These are phyloP conservation scores for Hippocampus kuda DNA, from an alignment of 2,797 vertebrate species.

Conservation along the genomic window DNA sequence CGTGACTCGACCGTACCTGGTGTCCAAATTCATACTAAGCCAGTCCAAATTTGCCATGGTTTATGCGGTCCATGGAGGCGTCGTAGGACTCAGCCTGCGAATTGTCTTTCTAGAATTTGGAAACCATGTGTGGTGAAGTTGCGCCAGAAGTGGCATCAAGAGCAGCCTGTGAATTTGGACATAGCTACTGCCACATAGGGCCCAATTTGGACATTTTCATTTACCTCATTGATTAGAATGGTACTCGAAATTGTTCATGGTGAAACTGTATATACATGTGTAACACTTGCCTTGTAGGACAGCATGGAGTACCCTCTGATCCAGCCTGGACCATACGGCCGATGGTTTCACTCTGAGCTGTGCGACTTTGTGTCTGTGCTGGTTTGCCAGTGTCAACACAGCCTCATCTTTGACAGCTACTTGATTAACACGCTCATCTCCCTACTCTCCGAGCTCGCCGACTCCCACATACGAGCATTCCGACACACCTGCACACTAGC, in stretches of 20 bases:
- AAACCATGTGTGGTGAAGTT: no score
- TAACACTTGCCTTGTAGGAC: slow-evolving; percentile 55
- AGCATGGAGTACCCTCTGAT: slow-evolving; percentile 78
- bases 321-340: slow-evolving; percentile 76
- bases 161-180: no score
- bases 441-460: slow-evolving; percentile 76
- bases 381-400: slow-evolving; percentile 78
- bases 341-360: slow-evolving; percentile 82
- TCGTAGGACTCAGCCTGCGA: no score
- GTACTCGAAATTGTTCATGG: background rate
- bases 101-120: no score
- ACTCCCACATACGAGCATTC: slow-evolving; percentile 79
- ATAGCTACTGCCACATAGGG: no score
- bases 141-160: no score
- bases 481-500: slow-evolving; percentile 88
- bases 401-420: slow-evolving; percentile 78
- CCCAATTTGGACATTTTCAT: no score
- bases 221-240: background rate
- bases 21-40: no score
- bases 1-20: no score
- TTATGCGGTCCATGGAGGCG: no score
- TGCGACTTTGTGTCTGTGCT: slow-evolving; percentile 83
- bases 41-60: no score
- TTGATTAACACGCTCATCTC: slow-evolving; percentile 81
- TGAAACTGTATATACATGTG: background rate